phyloP scores from a whole-genome alignment of 2,888 invertebrate genomes.

The Apamea anceps region DNA sequence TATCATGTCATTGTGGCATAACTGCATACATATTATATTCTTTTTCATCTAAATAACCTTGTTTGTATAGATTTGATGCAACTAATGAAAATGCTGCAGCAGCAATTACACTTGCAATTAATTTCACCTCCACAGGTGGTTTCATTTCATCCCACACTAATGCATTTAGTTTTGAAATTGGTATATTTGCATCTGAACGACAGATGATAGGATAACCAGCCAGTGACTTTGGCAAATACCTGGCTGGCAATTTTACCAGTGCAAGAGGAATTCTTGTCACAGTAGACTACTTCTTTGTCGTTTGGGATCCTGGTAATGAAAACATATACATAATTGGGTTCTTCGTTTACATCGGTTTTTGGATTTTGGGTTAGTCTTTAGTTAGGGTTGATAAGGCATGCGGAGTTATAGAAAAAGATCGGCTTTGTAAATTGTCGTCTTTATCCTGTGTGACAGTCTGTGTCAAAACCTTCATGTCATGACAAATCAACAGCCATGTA shows the following conservation, averaged over 20 bases:
- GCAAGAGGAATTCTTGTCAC: not conserved
- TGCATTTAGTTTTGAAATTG: slow-evolving; percentile 30
- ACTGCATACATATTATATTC: not conserved
- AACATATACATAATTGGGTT: not conserved
- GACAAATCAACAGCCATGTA: not conserved
- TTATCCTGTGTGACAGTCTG: not conserved
- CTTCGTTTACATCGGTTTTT: not conserved
- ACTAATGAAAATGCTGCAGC: not conserved
- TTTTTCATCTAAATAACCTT: not conserved
- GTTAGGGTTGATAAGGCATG: too few relatives aligned
- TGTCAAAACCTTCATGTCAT: not conserved
- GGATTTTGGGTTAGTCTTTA: not conserved
- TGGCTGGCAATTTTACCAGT: slow-evolving; percentile 3
- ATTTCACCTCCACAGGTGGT: slow-evolving; percentile 2
- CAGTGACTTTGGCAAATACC: slow-evolving; percentile 10
- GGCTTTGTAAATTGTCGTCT: not conserved
- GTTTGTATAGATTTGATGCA: too few relatives aligned
- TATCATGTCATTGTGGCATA: not conserved
- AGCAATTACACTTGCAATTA: not conserved
- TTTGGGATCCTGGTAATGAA: not conserved
- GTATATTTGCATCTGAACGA: slow-evolving; percentile 5
- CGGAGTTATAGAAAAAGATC: not conserved
- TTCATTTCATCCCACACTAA: not conserved
- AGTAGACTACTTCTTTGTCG: not conserved
- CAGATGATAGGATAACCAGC: not conserved